These are phyloP conservation scores for Ostrea edulis DNA, from an alignment of 1,140 invertebrate genomes.

Conservation along the genomic window DNA sequence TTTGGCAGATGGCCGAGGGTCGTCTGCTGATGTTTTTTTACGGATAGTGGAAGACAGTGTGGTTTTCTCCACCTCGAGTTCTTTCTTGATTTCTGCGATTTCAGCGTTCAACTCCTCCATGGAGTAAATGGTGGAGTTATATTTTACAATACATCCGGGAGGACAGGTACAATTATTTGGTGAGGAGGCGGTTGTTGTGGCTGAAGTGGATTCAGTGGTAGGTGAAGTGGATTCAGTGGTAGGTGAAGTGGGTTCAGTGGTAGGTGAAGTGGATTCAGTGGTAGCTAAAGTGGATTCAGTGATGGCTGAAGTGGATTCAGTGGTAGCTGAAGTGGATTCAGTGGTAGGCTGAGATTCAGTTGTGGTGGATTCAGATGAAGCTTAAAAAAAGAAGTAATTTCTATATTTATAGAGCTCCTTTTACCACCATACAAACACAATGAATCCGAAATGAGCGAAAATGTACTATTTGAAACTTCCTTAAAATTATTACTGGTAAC, in stretches of 20 bases:
- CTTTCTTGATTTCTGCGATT: conserved; percentile 23
- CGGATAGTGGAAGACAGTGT: conserved; percentile 24
- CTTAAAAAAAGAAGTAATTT: not conserved
- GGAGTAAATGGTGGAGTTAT: not conserved
- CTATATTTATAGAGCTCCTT: not conserved
- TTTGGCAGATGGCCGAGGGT: conserved; percentile 34
- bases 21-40: conserved; percentile 41
- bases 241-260: not conserved
- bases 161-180: not conserved
- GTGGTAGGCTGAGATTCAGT: not conserved
- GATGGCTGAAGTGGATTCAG: not conserved
- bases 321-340: not conserved
- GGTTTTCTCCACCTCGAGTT: conserved; percentile 31
- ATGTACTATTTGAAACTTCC: too few relatives aligned
- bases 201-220: not conserved
- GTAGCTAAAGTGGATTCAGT: not conserved
- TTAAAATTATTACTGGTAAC: too few relatives aligned
- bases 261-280: not conserved
- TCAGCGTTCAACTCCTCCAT: conserved; percentile 9
- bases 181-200: not conserved
- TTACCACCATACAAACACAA: too few relatives aligned
- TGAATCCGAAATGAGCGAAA: too few relatives aligned
- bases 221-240: not conserved
- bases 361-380: not conserved
- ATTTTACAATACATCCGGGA: not conserved